Percentiles rank a stretch among this genome's conserved stretches.
These are phyloP conservation scores for Nemoura dubitans DNA, from an alignment of 2,888 invertebrate species.

Conservation along the genomic window DNA sequence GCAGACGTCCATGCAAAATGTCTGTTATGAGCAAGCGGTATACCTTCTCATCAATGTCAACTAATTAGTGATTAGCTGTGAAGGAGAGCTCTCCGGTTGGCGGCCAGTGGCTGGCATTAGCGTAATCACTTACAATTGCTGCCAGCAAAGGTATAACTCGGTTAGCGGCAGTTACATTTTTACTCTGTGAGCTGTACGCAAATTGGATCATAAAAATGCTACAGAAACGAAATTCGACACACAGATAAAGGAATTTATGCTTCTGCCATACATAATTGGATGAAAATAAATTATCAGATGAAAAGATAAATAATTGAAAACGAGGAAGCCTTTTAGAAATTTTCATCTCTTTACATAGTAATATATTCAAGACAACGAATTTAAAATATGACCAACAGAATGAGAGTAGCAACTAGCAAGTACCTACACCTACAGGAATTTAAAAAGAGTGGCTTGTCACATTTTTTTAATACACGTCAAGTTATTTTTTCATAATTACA, in stretches of 20 bases:
- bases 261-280: constrained; percentile 20
- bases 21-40: background rate
- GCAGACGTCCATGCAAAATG: background rate
- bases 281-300: constrained; percentile 35
- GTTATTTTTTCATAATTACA: background rate
- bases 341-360: background rate
- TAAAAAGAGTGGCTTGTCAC: background rate
- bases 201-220: constrained; percentile 22
- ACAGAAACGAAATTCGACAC: constrained; percentile 29
- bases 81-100: background rate
- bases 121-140: background rate
- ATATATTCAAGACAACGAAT: constrained; percentile 23
- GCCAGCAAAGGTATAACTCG: background rate
- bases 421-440: background rate
- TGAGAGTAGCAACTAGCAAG: too few species aligned
- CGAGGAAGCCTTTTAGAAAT: constrained; percentile 17
- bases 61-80: background rate
- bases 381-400: background rate
- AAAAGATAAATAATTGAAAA: constrained; percentile 38
- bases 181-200: background rate
- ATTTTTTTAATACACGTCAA: background rate
- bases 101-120: background rate
- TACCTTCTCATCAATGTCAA: background rate
- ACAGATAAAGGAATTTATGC: constrained; percentile 32
- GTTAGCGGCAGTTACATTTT: constrained; percentile 1